Evolutionary conservation across 2,888 invertebrate species (phyloP).

Genomic region (Caenorhabditis panamensis): DNA sequence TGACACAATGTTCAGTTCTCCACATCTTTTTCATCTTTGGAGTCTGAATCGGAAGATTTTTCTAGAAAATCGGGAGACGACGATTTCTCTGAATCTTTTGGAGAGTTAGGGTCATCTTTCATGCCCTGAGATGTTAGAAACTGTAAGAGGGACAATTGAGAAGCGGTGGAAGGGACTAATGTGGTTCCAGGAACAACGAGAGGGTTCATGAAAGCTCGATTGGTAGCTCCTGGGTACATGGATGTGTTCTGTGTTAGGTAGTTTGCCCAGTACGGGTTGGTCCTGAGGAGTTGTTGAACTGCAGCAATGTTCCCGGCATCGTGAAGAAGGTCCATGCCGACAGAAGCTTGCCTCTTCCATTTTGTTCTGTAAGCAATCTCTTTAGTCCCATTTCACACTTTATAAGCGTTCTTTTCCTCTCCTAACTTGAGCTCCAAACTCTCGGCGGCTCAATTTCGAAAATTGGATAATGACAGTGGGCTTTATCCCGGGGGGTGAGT

Average conservation of each 20-base stretch:
- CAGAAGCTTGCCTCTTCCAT: slow-evolving; percentile 99
- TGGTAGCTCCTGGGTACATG: slow-evolving; percentile 22
- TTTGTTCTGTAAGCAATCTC: slow-evolving; percentile 88
- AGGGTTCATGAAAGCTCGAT: slow-evolving; percentile 52
- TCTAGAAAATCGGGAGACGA: slow-evolving; percentile 25
- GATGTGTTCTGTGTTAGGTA: slow-evolving; percentile 57
- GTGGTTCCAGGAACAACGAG: slow-evolving; percentile 26
- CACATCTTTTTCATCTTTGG: slow-evolving; percentile 33
- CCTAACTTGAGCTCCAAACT: slow-evolving; percentile 8
- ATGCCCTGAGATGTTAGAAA: slow-evolving; percentile 43
- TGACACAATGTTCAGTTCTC: slow-evolving; percentile 21
- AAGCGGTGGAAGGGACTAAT: slow-evolving; percentile 17
- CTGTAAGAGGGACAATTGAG: slow-evolving; percentile 49
- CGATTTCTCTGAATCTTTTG: slow-evolving; percentile 31
- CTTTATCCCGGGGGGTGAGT: slow-evolving; percentile 38
- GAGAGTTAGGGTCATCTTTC: slow-evolving; percentile 37
- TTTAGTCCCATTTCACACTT: slow-evolving; percentile 6
- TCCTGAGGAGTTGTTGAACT: slow-evolving; percentile 86
- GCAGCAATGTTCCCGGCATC: slow-evolving; percentile 99
- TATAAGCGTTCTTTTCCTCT: neutral
- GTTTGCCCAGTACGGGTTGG: slow-evolving; percentile 79
- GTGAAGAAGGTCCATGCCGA: slow-evolving; percentile 94
- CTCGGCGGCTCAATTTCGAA: slow-evolving; percentile 47
- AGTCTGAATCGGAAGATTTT: slow-evolving; percentile 17
- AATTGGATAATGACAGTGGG: slow-evolving; percentile 60